Evolutionary conservation across 2,797 vertebrate genomes (phyloP), one percentile per base, ranked within the genome.

Genomic region (Bucorvus abyssinicus): DNA sequence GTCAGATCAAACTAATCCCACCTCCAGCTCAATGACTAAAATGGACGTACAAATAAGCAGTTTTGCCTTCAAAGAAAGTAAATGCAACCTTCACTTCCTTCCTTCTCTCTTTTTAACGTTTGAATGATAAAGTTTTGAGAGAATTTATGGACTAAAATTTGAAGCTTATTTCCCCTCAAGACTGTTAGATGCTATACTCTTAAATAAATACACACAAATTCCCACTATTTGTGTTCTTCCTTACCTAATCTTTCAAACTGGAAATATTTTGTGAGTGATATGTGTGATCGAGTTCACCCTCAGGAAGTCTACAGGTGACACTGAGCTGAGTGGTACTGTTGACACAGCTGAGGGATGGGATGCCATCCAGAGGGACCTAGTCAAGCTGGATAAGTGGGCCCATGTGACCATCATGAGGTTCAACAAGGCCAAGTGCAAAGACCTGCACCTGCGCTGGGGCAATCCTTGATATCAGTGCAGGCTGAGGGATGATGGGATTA

Each of bases 401-500:
- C 11, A 1, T n/a, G 45, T 55, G 47, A 82, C 22, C 8, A 4
- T 29, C 14, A 6, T 60, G 15, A 74, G 2, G 3, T 45, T 74
- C 11, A 27, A 36, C 9, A 49, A 74, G 50, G 38, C 29, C 50
- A 52, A 29, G n/a, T 60, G 32, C 50, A 60, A 32, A 3, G 1
- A 73, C 9, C 40, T 67, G 24, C 14, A 42, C 6, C 15, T 30
- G 8, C 22, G 5, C n/a, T 9, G 2, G 18, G 21, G 29, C 21
- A 60, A 18, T 4, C 20, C 11, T 0, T 12, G 0, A 3, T 12
- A n/a, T 6, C 8, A 36, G 0, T 67, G 26, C 29, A 42, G 49
- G 30, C 42, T 61, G 42, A 17, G 44, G 20, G 38, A 26, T n/a
- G 49, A 23, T 42, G 12, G 19, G 38, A 20, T 4, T 0, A 1